Evolutionary conservation across 2,888 invertebrate species (phyloP).

Genomic region (Mesorhabditis belari): DNA sequence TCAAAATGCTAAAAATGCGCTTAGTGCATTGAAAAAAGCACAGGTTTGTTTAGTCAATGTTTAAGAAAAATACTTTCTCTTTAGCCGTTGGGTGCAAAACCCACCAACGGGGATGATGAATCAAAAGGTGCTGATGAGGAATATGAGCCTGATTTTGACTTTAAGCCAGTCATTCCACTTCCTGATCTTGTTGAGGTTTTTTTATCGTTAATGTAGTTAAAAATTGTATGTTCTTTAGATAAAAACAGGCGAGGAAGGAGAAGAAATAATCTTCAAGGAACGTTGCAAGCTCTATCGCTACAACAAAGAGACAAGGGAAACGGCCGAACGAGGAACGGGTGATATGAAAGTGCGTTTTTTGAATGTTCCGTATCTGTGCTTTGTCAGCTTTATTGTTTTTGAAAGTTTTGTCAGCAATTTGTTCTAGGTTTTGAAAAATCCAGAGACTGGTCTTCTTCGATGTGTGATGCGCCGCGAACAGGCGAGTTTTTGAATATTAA

Average conservation of each 20-base stretch:
- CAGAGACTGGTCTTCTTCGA: neutral
- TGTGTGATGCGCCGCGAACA: neutral
- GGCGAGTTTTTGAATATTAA: too few relatives aligned
- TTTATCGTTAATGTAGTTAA: neutral
- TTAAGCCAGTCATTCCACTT: constrained; percentile 47
- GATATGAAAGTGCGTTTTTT: constrained; percentile 56
- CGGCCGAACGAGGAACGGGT: constrained; percentile 59
- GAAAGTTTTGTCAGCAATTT: too few relatives aligned
- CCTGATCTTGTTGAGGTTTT: constrained; percentile 49
- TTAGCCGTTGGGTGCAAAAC: too few relatives aligned
- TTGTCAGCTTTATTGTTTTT: too few relatives aligned
- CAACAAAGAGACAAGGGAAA: constrained; percentile 43
- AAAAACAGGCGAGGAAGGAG: constrained; percentile 51
- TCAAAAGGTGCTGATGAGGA: constrained; percentile 23
- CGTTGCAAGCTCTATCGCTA: constrained; percentile 56
- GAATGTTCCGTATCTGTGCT: too few relatives aligned
- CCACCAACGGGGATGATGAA: constrained; percentile 7
- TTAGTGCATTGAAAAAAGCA: constrained; percentile 20
- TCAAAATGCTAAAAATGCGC: constrained; percentile 22
- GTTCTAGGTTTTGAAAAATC: neutral
- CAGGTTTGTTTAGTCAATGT: neutral
- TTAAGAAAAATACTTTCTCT: too few relatives aligned
- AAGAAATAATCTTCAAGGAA: constrained; percentile 52
- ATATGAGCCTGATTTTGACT: constrained; percentile 43
- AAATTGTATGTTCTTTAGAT: neutral